phyloP scores from a whole-genome alignment of 2,888 invertebrate genomes.

The Prenolepis imparis region DNA sequence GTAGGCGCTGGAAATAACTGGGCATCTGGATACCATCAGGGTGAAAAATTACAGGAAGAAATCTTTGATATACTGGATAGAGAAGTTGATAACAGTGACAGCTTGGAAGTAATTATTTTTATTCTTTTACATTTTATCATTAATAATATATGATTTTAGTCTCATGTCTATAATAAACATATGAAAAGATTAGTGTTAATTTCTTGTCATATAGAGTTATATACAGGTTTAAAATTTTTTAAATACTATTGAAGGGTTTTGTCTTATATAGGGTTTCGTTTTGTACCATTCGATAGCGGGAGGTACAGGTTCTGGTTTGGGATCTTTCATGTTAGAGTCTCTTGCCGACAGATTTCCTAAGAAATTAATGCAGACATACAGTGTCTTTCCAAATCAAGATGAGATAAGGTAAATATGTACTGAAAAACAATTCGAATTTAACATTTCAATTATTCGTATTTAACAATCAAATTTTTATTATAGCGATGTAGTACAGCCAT shows the following conservation, averaged over 20 bases:
- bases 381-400: slow-evolving; percentile 99
- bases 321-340: slow-evolving; percentile 96
- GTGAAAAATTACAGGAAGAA: slow-evolving; percentile 97
- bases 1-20: slow-evolving; percentile 99
- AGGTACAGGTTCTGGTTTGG: slow-evolving; percentile 99
- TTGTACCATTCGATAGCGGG: slow-evolving; percentile 99
- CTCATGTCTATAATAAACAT: slow-evolving; percentile 8
- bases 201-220: not conserved
- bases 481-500: slow-evolving; percentile 98
- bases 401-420: slow-evolving; percentile 91
- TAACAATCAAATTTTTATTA: slow-evolving; percentile 71
- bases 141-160: not conserved
- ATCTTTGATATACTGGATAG: slow-evolving; percentile 99
- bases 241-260: slow-evolving; percentile 25
- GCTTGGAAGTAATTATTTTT: slow-evolving; percentile 92
- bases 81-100: slow-evolving; percentile 99
- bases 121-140: not conserved
- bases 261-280: slow-evolving; percentile 93
- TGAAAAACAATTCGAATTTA: not conserved
- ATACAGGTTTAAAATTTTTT: not conserved
- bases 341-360: slow-evolving; percentile 98
- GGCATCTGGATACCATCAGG: slow-evolving; percentile 98
- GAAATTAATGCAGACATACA: slow-evolving; percentile 99
- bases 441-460: too few species aligned
- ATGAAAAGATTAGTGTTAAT: not conserved